Evolutionary conservation across 2,113 vertebrate genomes (phyloP).

Genomic region (human): DNA sequence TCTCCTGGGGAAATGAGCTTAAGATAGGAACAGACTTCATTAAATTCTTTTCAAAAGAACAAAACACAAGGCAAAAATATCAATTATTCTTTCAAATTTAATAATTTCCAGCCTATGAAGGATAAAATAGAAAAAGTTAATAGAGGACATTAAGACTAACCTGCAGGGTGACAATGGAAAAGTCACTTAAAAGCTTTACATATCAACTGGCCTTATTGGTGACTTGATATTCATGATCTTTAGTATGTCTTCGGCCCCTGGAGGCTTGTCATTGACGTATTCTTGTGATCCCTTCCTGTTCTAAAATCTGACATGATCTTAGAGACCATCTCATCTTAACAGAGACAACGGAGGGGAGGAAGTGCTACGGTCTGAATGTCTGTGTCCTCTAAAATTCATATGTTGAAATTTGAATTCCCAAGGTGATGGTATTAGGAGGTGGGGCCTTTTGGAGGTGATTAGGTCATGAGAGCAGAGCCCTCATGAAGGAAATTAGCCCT

Average conservation of each 20-base stretch:
- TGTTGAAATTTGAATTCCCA: not conserved
- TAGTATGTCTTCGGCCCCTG: not conserved
- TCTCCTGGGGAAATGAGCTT: not conserved
- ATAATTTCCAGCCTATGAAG: not conserved
- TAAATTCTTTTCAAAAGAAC: not conserved
- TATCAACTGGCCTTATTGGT: not conserved
- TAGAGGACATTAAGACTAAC: not conserved
- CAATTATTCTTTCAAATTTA: not conserved
- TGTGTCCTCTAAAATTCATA: not conserved
- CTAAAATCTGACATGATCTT: not conserved
- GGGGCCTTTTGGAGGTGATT: not conserved
- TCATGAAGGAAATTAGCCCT: not conserved
- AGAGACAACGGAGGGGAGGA: not conserved
- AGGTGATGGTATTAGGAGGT: not conserved
- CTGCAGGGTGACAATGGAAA: not conserved
- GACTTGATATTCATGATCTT: not conserved
- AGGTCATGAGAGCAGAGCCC: not conserved
- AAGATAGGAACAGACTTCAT: not conserved
- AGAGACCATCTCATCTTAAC: not conserved
- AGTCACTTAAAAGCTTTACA: constrained; percentile 1
- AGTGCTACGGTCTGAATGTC: not conserved
- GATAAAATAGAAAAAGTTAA: not conserved
- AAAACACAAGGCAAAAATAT: not conserved
- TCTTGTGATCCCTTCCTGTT: not conserved
- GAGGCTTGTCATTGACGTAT: not conserved